Percentiles rank a stretch among this genome's conserved stretches.
phyloP scores from a whole-genome alignment of 2,113 vertebrate species.

The Bettongia penicillata region DNA sequence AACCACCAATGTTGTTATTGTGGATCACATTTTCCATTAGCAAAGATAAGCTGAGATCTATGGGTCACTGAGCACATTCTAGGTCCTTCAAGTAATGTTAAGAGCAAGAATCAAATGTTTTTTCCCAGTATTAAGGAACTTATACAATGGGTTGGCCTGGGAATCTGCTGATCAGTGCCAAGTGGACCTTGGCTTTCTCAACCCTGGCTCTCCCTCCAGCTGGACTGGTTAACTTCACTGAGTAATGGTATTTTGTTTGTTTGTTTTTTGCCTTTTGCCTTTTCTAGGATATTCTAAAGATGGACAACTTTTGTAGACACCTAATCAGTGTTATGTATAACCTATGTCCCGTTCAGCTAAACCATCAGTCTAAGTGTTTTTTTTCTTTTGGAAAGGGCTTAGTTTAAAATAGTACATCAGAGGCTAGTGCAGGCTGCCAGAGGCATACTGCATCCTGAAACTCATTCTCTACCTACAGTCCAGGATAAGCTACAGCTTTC shows the following conservation, averaged over 20 bases:
- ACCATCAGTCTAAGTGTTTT: slow-evolving; percentile 26
- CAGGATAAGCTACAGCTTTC: background rate
- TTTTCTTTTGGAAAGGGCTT: slow-evolving; percentile 57
- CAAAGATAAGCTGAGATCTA: slow-evolving; percentile 65
- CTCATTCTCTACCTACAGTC: background rate
- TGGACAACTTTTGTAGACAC: slow-evolving; percentile 36
- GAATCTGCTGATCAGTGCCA: slow-evolving; percentile 59
- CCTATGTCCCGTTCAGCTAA: slow-evolving; percentile 24
- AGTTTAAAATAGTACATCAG: slow-evolving; percentile 62
- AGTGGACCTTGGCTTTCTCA: slow-evolving; percentile 64
- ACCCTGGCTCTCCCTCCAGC: slow-evolving; percentile 75
- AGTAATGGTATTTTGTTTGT: background rate
- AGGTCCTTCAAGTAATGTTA: slow-evolving; percentile 71
- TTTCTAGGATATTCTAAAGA: slow-evolving; percentile 47
- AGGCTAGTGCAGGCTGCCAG: background rate
- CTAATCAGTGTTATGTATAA: slow-evolving; percentile 24
- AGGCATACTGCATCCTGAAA: background rate
- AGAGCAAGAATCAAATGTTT: slow-evolving; percentile 72
- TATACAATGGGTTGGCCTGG: slow-evolving; percentile 77
- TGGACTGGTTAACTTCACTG: slow-evolving; percentile 68
- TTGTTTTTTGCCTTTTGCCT: background rate
- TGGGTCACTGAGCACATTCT: slow-evolving; percentile 64
- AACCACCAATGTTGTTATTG: slow-evolving; percentile 8
- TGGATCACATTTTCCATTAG: slow-evolving; percentile 72
- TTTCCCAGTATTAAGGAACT: slow-evolving; percentile 75